A percentile compares a stretch with the other conserved stretches of the same genome.
These are phyloP conservation scores for Nicator chloris DNA, from an alignment of 2,113 vertebrate species.

Conservation along the genomic window DNA sequence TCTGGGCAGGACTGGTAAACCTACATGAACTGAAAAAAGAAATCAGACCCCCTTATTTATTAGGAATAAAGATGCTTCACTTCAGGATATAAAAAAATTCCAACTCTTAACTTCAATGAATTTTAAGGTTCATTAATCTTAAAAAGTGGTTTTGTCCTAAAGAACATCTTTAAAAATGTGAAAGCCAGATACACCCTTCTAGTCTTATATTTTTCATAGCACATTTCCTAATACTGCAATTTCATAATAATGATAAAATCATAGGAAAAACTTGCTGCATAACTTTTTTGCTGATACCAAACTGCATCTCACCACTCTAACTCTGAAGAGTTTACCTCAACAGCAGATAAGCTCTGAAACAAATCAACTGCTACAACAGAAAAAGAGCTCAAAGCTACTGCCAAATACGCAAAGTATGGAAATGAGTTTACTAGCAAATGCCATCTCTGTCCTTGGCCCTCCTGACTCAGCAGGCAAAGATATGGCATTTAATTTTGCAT, in stretches of 20 bases:
- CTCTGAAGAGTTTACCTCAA: not conserved
- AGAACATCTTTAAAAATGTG: not conserved
- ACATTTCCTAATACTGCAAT: not conserved
- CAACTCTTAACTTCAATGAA: not conserved
- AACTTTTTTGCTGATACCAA: not conserved
- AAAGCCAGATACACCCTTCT: not conserved
- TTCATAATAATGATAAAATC: not conserved
- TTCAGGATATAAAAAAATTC: not conserved
- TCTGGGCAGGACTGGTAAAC: not conserved
- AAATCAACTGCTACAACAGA: not conserved
- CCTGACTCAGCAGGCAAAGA: not conserved
- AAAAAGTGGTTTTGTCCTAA: not conserved
- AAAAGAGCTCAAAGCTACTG: not conserved
- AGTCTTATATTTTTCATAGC: not conserved
- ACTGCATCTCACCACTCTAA: not conserved
- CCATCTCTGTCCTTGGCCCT: not conserved
- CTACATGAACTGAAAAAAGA: not conserved
- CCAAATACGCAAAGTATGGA: not conserved
- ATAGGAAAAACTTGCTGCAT: not conserved
- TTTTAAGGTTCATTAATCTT: not conserved
- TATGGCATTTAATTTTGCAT: not conserved
- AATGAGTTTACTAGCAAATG: not conserved
- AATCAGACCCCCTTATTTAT: not conserved
- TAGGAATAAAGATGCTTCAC: not conserved
- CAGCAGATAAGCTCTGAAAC: not conserved